Evolutionary conservation across 2,888 invertebrate species (phyloP).

Genomic region (Cheilosia urbana): DNA sequence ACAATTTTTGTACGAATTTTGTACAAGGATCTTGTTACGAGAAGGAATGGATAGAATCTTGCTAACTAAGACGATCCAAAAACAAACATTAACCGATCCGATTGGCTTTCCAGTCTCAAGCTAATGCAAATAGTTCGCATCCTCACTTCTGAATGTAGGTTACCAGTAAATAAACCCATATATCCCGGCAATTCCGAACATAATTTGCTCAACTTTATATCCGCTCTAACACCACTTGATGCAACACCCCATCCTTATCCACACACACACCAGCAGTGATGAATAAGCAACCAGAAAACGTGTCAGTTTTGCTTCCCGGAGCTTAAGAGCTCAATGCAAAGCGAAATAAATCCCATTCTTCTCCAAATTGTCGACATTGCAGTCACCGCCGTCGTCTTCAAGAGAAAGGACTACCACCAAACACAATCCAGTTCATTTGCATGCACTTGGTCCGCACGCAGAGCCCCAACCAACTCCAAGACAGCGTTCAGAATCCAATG

Average conservation of each 20-base stretch:
- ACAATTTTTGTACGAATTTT: too few species aligned
- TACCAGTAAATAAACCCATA: not conserved
- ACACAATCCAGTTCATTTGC: slow-evolving; percentile 11
- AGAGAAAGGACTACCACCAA: not conserved
- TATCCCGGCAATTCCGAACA: not conserved
- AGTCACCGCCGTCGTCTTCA: not conserved
- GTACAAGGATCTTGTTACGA: too few species aligned
- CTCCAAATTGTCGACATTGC: slow-evolving; percentile 17
- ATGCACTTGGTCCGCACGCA: slow-evolving; percentile 4
- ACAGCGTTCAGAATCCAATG: slow-evolving; percentile 46
- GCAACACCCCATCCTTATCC: not conserved
- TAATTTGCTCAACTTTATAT: not conserved
- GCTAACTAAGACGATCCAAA: too few species aligned
- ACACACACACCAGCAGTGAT: not conserved
- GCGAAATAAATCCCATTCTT: slow-evolving; percentile 41
- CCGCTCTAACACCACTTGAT: not conserved
- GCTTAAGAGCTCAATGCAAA: slow-evolving; percentile 37
- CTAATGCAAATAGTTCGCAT: too few species aligned
- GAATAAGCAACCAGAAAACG: not conserved
- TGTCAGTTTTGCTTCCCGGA: not conserved
- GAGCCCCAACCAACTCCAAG: not conserved
- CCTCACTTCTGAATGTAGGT: not conserved
- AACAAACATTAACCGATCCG: too few species aligned
- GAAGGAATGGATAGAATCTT: too few species aligned
- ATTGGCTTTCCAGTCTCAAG: too few species aligned